A percentile compares a stretch with the other conserved stretches of the same genome.
Conservation (phyloP, 2,797 vertebrate genomes). For the Telmatherina bonti region DNA sequence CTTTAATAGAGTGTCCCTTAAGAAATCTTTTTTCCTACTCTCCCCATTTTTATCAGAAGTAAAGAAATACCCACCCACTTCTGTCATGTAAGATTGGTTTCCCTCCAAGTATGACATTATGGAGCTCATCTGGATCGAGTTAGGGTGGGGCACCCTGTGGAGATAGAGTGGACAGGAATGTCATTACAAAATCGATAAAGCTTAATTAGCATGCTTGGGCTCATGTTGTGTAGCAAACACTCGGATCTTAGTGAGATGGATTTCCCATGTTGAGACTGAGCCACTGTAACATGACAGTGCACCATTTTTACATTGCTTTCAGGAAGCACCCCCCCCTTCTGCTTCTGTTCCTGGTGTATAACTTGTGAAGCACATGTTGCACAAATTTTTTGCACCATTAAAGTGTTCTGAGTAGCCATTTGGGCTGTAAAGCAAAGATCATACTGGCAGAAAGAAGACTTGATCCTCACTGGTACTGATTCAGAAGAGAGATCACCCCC, state of each 20-base stretch:
- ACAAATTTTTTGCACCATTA: slow-evolving; percentile 58
- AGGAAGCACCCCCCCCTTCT: slow-evolving; percentile 11
- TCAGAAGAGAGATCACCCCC: not conserved
- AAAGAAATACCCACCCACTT: slow-evolving; percentile 89
- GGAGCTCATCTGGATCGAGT: slow-evolving; percentile 90
- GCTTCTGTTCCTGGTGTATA: slow-evolving; percentile 65
- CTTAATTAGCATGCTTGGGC: slow-evolving; percentile 76
- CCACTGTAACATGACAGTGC: slow-evolving; percentile 52
- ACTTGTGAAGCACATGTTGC: slow-evolving; percentile 66
- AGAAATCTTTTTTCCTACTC: slow-evolving; percentile 89
- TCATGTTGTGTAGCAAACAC: slow-evolving; percentile 58
- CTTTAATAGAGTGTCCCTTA: slow-evolving; percentile 89
- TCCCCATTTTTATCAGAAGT: slow-evolving; percentile 90
- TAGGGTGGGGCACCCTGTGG: slow-evolving; percentile 89
- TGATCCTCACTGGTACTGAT: not conserved
- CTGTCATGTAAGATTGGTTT: slow-evolving; percentile 90
- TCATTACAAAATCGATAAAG: slow-evolving; percentile 86
- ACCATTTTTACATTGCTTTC: slow-evolving; percentile 45
- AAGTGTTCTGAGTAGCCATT: slow-evolving; percentile 55
- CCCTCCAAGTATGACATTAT: slow-evolving; percentile 94
- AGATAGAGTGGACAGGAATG: slow-evolving; percentile 84
- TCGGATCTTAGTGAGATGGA: slow-evolving; percentile 25
- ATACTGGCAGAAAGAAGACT: slow-evolving; percentile 40
- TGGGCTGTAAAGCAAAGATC: slow-evolving; percentile 49
- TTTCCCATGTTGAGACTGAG: slow-evolving; percentile 27